phyloP scores from a whole-genome alignment of 2,797 vertebrate genomes.

The Trematomus bernacchii region DNA sequence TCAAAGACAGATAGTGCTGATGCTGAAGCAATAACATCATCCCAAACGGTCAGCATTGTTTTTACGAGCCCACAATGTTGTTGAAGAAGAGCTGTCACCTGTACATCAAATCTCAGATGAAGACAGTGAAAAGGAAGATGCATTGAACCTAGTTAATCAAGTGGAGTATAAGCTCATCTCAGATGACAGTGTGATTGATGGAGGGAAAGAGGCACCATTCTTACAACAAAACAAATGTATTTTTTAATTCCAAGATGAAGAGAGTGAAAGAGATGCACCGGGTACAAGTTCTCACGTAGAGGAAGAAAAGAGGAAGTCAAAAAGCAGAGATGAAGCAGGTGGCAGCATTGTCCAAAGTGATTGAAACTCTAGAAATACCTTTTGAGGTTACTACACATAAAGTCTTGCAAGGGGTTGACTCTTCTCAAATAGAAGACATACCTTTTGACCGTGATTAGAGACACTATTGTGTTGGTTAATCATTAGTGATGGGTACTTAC shows the following conservation, averaged over 20 bases:
- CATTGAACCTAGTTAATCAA: background rate
- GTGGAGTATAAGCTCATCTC: background rate
- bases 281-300: background rate
- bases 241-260: background rate
- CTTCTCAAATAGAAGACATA: constrained; percentile 2
- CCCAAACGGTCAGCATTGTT: background rate
- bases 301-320: background rate
- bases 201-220: background rate
- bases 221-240: background rate
- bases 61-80: background rate
- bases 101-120: constrained; percentile 9
- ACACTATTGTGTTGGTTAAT: background rate
- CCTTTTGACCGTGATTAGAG: background rate
- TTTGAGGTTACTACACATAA: background rate
- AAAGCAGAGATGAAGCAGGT: background rate
- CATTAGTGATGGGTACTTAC: background rate
- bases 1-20: constrained; percentile 1
- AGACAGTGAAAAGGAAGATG: background rate
- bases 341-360: background rate
- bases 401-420: background rate
- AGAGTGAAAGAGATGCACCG: background rate
- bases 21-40: background rate
- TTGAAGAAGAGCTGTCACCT: background rate
- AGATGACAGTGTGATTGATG: constrained; percentile 10
- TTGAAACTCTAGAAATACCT: background rate